Evolutionary conservation across 1,140 invertebrate genomes (phyloP).

Genomic region (Leptinotarsa lineolata): DNA sequence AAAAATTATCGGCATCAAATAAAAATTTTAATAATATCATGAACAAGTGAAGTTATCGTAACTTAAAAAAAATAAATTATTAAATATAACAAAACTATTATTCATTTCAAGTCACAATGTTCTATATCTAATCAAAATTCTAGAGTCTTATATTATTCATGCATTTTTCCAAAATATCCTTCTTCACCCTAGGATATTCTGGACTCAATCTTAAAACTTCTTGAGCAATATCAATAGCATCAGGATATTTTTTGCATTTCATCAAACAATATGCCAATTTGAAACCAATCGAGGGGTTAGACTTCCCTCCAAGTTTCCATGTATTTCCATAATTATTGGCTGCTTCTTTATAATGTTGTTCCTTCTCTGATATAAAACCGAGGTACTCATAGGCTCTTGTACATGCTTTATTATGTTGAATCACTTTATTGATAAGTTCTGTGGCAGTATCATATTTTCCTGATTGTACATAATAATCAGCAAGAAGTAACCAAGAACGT

Average conservation of each 20-base stretch:
- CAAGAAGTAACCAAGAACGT: constrained; percentile 89
- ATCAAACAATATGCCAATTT: constrained; percentile 91
- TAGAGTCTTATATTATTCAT: constrained; percentile 71
- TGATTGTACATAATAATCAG: constrained; percentile 89
- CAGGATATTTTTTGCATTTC: constrained; percentile 87
- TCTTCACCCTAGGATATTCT: constrained; percentile 88
- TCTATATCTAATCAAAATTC: no score
- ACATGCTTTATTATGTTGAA: constrained; percentile 90
- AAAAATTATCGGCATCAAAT: no score
- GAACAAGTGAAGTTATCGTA: no score
- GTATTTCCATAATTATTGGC: constrained; percentile 81
- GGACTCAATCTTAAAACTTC: constrained; percentile 80
- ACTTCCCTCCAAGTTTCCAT: constrained; percentile 80
- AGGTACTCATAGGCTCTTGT: constrained; percentile 88
- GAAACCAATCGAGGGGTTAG: constrained; percentile 84
- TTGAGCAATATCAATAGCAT: constrained; percentile 83
- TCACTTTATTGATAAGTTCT: constrained; percentile 77
- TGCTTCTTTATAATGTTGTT: constrained; percentile 88
- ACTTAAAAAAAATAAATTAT: no score
- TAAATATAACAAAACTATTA: no score
- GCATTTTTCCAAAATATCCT: constrained; percentile 95
- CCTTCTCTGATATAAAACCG: constrained; percentile 88
- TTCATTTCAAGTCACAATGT: no score
- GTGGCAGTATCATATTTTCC: constrained; percentile 85
- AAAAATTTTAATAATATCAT: no score